These are phyloP conservation scores for Nematolebias whitei DNA, from an alignment of 2,113 vertebrate species.

Conservation along the genomic window DNA sequence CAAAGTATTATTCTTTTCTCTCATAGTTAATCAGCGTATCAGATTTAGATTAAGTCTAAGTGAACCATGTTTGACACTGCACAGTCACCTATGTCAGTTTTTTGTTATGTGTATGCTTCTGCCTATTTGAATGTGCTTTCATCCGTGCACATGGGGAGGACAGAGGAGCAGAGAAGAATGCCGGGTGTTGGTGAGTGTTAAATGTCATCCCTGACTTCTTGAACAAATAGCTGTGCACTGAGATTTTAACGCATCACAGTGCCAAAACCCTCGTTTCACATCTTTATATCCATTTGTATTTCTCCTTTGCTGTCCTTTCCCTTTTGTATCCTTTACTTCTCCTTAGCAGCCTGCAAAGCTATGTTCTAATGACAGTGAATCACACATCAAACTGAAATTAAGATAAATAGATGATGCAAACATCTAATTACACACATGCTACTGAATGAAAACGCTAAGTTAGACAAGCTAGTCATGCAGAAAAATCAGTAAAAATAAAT, in stretches of 20 bases:
- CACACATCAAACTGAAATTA: not conserved
- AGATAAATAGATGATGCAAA: not conserved
- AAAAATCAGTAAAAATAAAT: not conserved
- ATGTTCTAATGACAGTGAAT: constrained; percentile 1
- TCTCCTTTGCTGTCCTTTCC: not conserved
- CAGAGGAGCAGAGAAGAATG: constrained; percentile 16
- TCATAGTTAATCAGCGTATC: not conserved
- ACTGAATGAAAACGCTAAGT: not conserved
- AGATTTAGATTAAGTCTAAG: not conserved
- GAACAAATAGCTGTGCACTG: constrained; percentile 57
- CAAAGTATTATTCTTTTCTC: not conserved
- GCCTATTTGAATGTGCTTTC: constrained; percentile 19
- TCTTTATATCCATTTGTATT: not conserved
- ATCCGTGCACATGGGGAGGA: constrained; percentile 15
- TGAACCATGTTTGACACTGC: constrained; percentile 9
- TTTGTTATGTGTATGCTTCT: constrained; percentile 11
- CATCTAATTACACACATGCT: not conserved
- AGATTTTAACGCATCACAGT: constrained; percentile 48
- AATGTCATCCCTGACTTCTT: constrained; percentile 67
- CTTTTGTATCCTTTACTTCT: not conserved
- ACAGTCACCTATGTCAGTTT: constrained; percentile 22
- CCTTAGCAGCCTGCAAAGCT: not conserved
- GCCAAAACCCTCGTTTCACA: constrained; percentile 22
- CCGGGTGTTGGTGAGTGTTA: constrained; percentile 32
- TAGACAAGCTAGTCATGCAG: not conserved